Evolutionary conservation across 1,140 invertebrate species (phyloP).

Genomic region (Ceratosolen solmsi): DNA sequence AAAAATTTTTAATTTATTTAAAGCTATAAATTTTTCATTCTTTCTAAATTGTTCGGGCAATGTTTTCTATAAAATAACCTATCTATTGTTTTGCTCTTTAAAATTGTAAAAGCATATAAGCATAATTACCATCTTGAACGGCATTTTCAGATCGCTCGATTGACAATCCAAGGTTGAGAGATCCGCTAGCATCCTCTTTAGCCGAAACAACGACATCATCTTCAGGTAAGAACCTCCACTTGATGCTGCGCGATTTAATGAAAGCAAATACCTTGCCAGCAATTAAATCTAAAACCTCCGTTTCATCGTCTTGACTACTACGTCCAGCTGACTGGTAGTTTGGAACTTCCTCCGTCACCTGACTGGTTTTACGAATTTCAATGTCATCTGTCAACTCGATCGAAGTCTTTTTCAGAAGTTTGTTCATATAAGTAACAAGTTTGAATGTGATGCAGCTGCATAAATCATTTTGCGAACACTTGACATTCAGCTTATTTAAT

Average conservation of each 20-base stretch:
- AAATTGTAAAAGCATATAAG: background rate
- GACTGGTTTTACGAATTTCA: constrained; percentile 83
- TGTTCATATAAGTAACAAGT: constrained; percentile 85
- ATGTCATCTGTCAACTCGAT: constrained; percentile 83
- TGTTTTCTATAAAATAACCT: too few relatives aligned
- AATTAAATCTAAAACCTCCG: constrained; percentile 80
- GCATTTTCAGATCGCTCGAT: constrained; percentile 76
- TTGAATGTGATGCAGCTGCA: constrained; percentile 87
- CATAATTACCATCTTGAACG: constrained; percentile 67
- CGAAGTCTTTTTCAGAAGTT: constrained; percentile 83
- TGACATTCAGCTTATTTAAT: constrained; percentile 81
- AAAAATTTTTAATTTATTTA: too few relatives aligned
- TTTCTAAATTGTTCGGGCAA: too few relatives aligned
- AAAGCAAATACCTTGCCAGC: constrained; percentile 83
- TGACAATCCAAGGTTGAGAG: constrained; percentile 82
- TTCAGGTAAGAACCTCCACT: constrained; percentile 78
- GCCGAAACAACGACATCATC: constrained; percentile 83
- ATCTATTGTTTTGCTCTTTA: background rate
- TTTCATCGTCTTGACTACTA: constrained; percentile 75
- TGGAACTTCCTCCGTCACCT: constrained; percentile 66
- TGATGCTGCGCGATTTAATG: constrained; percentile 78
- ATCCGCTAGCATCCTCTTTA: constrained; percentile 80
- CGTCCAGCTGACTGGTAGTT: constrained; percentile 66
- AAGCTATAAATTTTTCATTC: too few relatives aligned
- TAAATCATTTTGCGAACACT: constrained; percentile 83